These are phyloP conservation scores for Temnothorax ravouxi DNA, from an alignment of 2,888 invertebrate genomes.

Conservation along the genomic window DNA sequence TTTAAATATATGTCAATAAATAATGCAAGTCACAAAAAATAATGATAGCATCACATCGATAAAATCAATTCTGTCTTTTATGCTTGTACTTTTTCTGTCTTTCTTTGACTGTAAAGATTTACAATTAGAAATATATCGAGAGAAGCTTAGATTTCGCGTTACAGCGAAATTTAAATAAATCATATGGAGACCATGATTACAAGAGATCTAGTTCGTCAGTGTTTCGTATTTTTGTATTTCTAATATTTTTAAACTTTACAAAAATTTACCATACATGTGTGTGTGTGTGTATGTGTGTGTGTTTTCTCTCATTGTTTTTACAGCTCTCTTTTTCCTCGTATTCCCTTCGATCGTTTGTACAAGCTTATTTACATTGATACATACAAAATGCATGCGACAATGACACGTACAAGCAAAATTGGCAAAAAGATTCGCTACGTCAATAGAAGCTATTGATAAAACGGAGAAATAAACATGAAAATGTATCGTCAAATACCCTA, in stretches of 20 bases:
- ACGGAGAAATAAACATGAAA: neutral
- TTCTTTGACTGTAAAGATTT: neutral
- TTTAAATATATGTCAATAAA: constrained; percentile 45
- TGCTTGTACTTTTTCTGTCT: constrained; percentile 13
- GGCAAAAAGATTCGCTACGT: constrained; percentile 45
- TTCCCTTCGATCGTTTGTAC: constrained; percentile 63
- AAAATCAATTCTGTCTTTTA: constrained; percentile 14
- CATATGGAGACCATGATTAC: neutral
- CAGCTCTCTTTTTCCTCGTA: constrained; percentile 18
- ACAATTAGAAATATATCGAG: neutral
- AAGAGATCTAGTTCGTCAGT: neutral
- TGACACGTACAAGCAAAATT: constrained; percentile 69
- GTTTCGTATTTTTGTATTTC: neutral
- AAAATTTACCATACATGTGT: neutral
- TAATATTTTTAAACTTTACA: neutral
- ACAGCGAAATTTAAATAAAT: constrained; percentile 10
- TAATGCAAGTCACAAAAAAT: constrained; percentile 35
- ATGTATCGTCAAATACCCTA: neutral
- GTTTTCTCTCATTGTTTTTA: neutral
- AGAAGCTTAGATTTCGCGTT: neutral
- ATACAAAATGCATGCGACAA: constrained; percentile 69
- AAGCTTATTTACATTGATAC: constrained; percentile 73
- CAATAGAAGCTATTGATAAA: constrained; percentile 64
- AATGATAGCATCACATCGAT: constrained; percentile 5
- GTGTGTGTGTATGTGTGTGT: neutral